Evolutionary conservation across 1,140 invertebrate species (phyloP).

Genomic region (Drosophila pectinifera): DNA sequence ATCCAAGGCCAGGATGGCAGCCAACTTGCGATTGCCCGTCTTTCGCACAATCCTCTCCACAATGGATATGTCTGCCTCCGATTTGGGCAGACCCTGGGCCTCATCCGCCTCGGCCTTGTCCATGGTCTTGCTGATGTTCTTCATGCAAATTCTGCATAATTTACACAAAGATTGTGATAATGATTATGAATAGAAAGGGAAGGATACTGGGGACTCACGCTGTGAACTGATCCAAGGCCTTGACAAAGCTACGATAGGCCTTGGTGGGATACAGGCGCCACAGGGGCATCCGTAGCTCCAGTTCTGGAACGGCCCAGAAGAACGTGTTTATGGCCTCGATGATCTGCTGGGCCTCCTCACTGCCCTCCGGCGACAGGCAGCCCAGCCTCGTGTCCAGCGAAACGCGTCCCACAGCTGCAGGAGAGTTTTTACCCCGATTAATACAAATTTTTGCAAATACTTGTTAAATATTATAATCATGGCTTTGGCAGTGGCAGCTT

Average conservation of each 20-base stretch:
- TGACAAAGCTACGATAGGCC: conserved; percentile 90
- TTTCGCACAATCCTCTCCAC: conserved; percentile 88
- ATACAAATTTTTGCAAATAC: background rate
- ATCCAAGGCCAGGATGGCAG: conserved; percentile 92
- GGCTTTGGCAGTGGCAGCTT: too few relatives aligned
- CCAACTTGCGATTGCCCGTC: conserved; percentile 89
- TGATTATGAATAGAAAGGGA: too few relatives aligned
- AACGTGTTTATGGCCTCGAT: conserved; percentile 92
- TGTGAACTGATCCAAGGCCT: conserved; percentile 89
- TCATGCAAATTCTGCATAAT: conserved; percentile 89
- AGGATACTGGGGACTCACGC: conserved; percentile 87
- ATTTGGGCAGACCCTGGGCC: conserved; percentile 68
- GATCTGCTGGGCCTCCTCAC: conserved; percentile 89
- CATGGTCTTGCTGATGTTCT: conserved; percentile 87
- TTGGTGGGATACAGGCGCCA: conserved; percentile 92
- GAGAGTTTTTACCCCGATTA: background rate
- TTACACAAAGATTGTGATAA: too few relatives aligned
- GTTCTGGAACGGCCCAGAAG: conserved; percentile 91
- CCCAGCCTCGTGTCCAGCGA: conserved; percentile 92
- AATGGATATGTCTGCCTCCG: conserved; percentile 87
- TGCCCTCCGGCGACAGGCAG: conserved; percentile 88
- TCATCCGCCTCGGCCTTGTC: conserved; percentile 85
- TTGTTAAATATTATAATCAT: background rate
- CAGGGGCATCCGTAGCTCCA: conserved; percentile 92
- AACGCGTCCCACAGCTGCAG: conserved; percentile 91